Evolutionary conservation across 2,888 invertebrate genomes (phyloP).

Genomic region (Drosophila crucigera): DNA sequence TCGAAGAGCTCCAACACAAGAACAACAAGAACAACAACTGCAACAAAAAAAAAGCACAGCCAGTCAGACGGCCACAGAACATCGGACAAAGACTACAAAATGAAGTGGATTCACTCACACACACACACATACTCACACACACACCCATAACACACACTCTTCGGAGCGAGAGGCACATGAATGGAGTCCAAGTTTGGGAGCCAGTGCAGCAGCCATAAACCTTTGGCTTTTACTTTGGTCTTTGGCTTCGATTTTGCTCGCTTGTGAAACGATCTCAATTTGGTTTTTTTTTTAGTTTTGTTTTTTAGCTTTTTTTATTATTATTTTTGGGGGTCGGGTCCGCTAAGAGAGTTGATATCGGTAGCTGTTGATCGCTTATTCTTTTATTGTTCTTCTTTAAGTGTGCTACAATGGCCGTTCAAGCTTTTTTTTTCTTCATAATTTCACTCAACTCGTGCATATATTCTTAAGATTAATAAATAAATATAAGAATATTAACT

Average conservation of each 20-base stretch:
- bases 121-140: slow-evolving; percentile 5
- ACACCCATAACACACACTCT: background rate
- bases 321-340: slow-evolving; percentile 5
- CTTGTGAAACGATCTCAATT: slow-evolving; percentile 1
- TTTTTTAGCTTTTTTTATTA: background rate
- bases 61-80: slow-evolving; percentile 71
- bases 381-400: slow-evolving; percentile 3
- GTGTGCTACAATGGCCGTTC: background rate
- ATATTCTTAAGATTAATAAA: background rate
- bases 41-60: slow-evolving; percentile 52
- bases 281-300: no score
- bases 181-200: slow-evolving; percentile 46
- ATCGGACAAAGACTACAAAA: slow-evolving; percentile 69
- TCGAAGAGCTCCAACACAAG: slow-evolving; percentile 56
- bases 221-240: slow-evolving; percentile 38
- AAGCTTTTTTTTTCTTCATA: background rate
- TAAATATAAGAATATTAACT: background rate
- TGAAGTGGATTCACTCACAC: slow-evolving; percentile 67
- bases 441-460: background rate
- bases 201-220: slow-evolving; percentile 57
- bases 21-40: slow-evolving; percentile 8
- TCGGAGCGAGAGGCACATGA: slow-evolving; percentile 29
- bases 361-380: slow-evolving; percentile 9
- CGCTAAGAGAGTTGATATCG: slow-evolving; percentile 6
- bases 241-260: slow-evolving; percentile 22